A percentile compares a stretch with the other conserved stretches of the same genome.
phyloP scores from a whole-genome alignment of 2,888 invertebrate species.

The Myopa tessellatipennis region DNA sequence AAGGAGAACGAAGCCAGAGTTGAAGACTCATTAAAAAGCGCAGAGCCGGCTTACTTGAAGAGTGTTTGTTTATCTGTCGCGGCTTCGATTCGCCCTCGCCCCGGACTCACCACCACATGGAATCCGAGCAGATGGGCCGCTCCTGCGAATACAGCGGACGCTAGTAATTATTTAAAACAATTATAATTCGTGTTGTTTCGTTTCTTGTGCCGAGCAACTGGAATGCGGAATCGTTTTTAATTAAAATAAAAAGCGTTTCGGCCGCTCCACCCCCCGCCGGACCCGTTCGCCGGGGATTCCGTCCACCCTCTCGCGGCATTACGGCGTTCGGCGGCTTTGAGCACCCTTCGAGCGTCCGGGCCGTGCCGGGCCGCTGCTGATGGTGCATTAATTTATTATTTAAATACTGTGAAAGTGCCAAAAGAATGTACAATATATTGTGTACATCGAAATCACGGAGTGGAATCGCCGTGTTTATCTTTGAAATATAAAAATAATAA shows the following conservation, averaged over 20 bases:
- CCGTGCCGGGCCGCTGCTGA: slow-evolving; percentile 45
- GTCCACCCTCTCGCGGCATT: neutral
- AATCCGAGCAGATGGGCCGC: neutral
- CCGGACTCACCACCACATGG: neutral
- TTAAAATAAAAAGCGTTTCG: slow-evolving; percentile 31
- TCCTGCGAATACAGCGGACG: neutral
- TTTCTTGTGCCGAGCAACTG: neutral
- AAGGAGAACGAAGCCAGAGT: too few relatives aligned
- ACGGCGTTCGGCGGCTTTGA: neutral
- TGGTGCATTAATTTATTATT: slow-evolving; percentile 58
- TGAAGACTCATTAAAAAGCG: too few relatives aligned
- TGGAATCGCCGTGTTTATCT: slow-evolving; percentile 51
- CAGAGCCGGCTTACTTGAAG: too few relatives aligned
- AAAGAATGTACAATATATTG: slow-evolving; percentile 32
- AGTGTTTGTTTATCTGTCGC: too few relatives aligned
- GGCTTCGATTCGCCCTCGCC: too few relatives aligned
- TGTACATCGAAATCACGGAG: slow-evolving; percentile 31
- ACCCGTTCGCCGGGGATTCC: neutral
- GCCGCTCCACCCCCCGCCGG: slow-evolving; percentile 7
- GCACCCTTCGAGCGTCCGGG: slow-evolving; percentile 21
- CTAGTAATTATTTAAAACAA: neutral
- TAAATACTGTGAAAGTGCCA: slow-evolving; percentile 55
- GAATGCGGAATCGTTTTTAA: slow-evolving; percentile 29
- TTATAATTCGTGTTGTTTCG: neutral
- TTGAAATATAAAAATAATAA: slow-evolving; percentile 57